Percentiles rank a stretch among this genome's conserved stretches.
Conservation (phyloP, 2,113 vertebrate genomes). For the Nannobrachium achirus region DNA sequence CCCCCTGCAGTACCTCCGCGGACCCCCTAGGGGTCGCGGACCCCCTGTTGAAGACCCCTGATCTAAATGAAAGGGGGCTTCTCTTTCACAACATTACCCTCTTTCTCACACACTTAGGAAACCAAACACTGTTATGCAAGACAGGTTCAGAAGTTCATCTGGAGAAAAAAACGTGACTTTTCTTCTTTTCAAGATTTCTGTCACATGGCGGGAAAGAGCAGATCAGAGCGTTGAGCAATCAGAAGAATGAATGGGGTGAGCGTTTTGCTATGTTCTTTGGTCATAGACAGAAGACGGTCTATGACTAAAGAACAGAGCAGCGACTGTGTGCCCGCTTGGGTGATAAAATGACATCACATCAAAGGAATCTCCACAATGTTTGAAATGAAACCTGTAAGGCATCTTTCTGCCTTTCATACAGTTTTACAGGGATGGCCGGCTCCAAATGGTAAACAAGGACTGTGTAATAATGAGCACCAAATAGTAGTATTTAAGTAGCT, state of each 20-base stretch:
- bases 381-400: constrained; percentile 55
- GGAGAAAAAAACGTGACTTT: constrained; percentile 9
- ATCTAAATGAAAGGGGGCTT: background rate
- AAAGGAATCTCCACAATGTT: constrained; percentile 60
- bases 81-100: constrained; percentile 18
- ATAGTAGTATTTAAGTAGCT: too few relatives aligned
- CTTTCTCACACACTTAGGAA: constrained; percentile 30
- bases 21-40: too few relatives aligned
- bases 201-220: constrained; percentile 33
- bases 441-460: too few relatives aligned
- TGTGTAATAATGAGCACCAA: too few relatives aligned
- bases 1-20: too few relatives aligned
- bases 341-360: constrained; percentile 57
- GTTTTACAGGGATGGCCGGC: too few relatives aligned
- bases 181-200: constrained; percentile 14
- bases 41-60: too few relatives aligned
- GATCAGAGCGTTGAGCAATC: constrained; percentile 12
- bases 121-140: constrained; percentile 37
- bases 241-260: constrained; percentile 35
- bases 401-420: constrained; percentile 16
- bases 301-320: constrained; percentile 40
- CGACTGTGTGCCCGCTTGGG: constrained; percentile 26
- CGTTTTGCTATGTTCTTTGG: too few relatives aligned
- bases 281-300: too few relatives aligned
- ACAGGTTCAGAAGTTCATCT: constrained; percentile 46